Conservation (phyloP, 2,797 vertebrate genomes). For the Antennarius maculatus region DNA sequence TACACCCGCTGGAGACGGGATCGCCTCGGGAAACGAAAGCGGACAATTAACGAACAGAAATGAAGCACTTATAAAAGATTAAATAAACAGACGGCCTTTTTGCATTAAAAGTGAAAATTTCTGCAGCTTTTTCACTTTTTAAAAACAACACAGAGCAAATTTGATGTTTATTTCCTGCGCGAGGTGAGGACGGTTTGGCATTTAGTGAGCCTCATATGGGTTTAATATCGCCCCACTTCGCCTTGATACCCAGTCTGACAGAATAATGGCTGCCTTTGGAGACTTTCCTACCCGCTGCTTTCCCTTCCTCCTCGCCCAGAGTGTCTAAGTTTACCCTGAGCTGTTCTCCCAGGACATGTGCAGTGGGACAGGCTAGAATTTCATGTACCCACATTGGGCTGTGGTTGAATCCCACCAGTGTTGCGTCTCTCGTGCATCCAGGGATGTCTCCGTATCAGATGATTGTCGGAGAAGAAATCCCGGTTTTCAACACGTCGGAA, state of each 20-base stretch:
- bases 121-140: slow-evolving; percentile 7
- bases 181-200: slow-evolving; percentile 69
- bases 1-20: slow-evolving; percentile 45
- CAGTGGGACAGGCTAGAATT: slow-evolving; percentile 50
- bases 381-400: slow-evolving; percentile 59
- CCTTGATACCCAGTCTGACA: slow-evolving; percentile 78
- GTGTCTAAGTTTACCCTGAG: slow-evolving; percentile 65
- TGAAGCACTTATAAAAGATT: slow-evolving; percentile 41
- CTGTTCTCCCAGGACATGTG: slow-evolving; percentile 52
- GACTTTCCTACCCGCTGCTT: slow-evolving; percentile 68
- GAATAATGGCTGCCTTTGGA: slow-evolving; percentile 76
- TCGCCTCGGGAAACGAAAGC: slow-evolving; percentile 41
- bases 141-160: background rate
- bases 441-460: slow-evolving; percentile 19
- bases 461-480: too few species aligned
- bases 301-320: slow-evolving; percentile 62
- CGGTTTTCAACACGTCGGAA: too few species aligned
- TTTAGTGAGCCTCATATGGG: slow-evolving; percentile 79
- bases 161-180: too few species aligned
- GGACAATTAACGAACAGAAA: slow-evolving; percentile 50
- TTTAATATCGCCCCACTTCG: slow-evolving; percentile 80
- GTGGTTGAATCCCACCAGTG: slow-evolving; percentile 65
- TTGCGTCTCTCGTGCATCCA: slow-evolving; percentile 22
- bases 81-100: slow-evolving; percentile 5
- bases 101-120: slow-evolving; percentile 10